Evolutionary conservation across 1,140 invertebrate genomes (phyloP).

Genomic region (Aplysia californica): DNA sequence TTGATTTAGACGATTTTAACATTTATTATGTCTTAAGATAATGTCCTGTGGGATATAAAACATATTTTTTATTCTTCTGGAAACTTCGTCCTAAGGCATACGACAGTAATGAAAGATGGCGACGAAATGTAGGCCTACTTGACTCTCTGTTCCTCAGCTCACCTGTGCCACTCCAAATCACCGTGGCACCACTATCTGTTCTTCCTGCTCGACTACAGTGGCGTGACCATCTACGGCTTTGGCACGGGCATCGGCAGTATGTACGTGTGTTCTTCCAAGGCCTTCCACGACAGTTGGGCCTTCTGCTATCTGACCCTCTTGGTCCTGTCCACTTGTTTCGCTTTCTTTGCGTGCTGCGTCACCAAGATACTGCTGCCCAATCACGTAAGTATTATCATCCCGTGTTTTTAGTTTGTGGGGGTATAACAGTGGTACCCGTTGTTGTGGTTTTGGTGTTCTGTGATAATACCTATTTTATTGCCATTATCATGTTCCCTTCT

Average conservation of each 20-base stretch:
- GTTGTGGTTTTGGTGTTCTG: too few species aligned
- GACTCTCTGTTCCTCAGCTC: conserved; percentile 40
- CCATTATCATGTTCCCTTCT: too few species aligned
- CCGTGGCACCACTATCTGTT: conserved; percentile 52
- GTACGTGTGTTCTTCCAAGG: conserved; percentile 41
- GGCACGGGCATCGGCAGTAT: conserved; percentile 48
- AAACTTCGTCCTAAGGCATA: too few species aligned
- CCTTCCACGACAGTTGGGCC: conserved; percentile 30
- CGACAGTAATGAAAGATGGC: not conserved
- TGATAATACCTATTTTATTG: too few species aligned
- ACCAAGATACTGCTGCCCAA: conserved; percentile 36
- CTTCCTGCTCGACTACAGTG: conserved; percentile 60
- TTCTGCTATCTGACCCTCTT: conserved; percentile 40
- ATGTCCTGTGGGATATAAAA: too few species aligned
- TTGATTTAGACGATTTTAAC: too few species aligned
- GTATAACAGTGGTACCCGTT: too few species aligned
- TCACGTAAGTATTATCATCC: conserved; percentile 11
- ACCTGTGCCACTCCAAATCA: conserved; percentile 58
- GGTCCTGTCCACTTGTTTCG: conserved; percentile 42
- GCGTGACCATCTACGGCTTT: conserved; percentile 52
- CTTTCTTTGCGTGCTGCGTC: conserved; percentile 42
- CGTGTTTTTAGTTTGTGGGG: too few species aligned
- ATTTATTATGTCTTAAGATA: too few species aligned
- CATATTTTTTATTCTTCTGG: too few species aligned
- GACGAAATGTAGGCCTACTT: too few species aligned